A percentile compares a stretch with the other conserved stretches of the same genome.
phyloP scores from a whole-genome alignment of 2,888 invertebrate genomes.

The Poecilus cupreus region DNA sequence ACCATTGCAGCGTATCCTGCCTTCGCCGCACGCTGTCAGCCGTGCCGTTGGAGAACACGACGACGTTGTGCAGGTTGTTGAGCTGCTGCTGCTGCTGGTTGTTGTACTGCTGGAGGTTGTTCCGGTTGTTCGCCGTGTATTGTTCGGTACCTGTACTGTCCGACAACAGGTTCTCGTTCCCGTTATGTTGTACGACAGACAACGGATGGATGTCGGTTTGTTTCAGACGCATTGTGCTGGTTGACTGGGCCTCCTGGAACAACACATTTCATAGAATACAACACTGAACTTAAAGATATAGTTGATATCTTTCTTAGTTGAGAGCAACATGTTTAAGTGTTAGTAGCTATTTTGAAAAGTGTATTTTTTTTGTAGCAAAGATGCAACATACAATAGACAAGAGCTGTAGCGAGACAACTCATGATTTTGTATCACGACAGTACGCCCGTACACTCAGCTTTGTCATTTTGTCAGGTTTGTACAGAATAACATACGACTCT shows the following conservation, averaged over 20 bases:
- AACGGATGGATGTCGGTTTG: slow-evolving; percentile 68
- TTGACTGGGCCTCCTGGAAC: slow-evolving; percentile 64
- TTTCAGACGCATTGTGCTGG: slow-evolving; percentile 71
- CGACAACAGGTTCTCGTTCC: slow-evolving; percentile 65
- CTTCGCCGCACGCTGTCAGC: slow-evolving; percentile 23
- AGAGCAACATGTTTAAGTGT: too few relatives aligned
- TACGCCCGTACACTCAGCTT: too few relatives aligned
- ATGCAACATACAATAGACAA: too few relatives aligned
- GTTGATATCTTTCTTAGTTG: too few relatives aligned
- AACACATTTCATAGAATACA: background rate
- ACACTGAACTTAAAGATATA: too few relatives aligned
- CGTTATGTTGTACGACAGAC: slow-evolving; percentile 67
- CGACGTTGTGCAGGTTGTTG: slow-evolving; percentile 42
- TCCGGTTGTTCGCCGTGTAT: slow-evolving; percentile 6
- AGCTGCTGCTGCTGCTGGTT: slow-evolving; percentile 20
- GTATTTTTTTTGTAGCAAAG: too few relatives aligned
- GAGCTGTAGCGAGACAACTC: too few relatives aligned
- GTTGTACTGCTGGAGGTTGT: slow-evolving; percentile 22
- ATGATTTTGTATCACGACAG: too few relatives aligned
- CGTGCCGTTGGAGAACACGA: slow-evolving; percentile 16
- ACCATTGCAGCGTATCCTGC: slow-evolving; percentile 70
- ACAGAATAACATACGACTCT: too few relatives aligned
- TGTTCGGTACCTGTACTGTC: background rate
- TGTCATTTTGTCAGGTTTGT: too few relatives aligned
- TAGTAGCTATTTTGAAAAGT: too few relatives aligned